phyloP scores from a whole-genome alignment of 2,113 vertebrate species.

The Indicator indicator region DNA sequence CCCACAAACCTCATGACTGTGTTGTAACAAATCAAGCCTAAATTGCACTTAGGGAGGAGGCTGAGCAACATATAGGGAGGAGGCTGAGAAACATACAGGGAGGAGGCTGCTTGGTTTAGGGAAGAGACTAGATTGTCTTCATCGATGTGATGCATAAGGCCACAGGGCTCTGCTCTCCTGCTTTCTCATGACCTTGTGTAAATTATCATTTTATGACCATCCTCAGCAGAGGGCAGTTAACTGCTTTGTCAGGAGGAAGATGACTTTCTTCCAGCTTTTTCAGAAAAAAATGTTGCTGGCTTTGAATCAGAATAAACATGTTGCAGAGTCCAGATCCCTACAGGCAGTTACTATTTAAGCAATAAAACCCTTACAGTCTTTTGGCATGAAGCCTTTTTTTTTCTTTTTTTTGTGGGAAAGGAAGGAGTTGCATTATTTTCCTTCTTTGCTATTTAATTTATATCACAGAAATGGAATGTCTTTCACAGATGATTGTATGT shows the following conservation, averaged over 20 bases:
- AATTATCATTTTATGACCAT: conserved; percentile 28
- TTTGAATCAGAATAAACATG: conserved; percentile 49
- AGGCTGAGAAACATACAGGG: background rate
- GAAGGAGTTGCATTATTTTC: conserved; percentile 5
- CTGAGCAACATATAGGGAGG: background rate
- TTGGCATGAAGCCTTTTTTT: conserved; percentile 31
- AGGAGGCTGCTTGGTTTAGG: background rate
- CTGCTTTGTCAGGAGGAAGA: background rate
- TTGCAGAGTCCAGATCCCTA: conserved; percentile 12
- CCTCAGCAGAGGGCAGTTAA: background rate
- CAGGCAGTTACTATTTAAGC: conserved; percentile 35
- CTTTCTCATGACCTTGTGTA: conserved; percentile 39
- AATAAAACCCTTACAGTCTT: conserved; percentile 40
- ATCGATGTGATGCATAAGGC: background rate
- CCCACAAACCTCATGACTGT: background rate
- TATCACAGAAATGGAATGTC: conserved; percentile 54
- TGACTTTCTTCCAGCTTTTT: background rate
- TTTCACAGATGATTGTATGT: conserved; percentile 24
- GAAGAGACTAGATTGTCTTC: background rate
- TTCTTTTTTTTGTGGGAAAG: conserved; percentile 27
- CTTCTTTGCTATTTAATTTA: conserved; percentile 43
- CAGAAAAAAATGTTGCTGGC: conserved; percentile 10
- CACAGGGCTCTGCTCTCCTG: background rate
- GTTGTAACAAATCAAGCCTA: background rate
- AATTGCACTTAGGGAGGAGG: background rate